phyloP scores from a whole-genome alignment of 2,113 vertebrate genomes.

The Astatotilapia flaviijosephi region DNA sequence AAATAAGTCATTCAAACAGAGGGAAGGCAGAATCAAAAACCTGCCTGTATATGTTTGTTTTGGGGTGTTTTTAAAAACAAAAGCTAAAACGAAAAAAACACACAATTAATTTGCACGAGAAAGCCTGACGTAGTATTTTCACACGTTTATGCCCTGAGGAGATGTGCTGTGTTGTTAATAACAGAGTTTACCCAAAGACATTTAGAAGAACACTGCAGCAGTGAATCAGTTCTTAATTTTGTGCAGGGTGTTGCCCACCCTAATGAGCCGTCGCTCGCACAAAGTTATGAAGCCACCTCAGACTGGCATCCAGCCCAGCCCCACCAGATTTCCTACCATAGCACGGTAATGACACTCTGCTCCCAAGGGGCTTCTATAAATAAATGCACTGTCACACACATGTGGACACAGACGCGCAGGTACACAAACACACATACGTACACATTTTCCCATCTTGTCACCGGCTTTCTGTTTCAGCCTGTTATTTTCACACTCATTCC shows the following conservation, averaged over 20 bases:
- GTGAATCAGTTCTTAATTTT: neutral
- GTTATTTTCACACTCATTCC: neutral
- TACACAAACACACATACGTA: neutral
- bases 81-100: neutral
- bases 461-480: neutral
- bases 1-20: constrained; percentile 13
- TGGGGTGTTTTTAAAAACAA: neutral
- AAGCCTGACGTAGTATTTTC: neutral
- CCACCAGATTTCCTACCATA: constrained; percentile 37
- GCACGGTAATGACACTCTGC: constrained; percentile 31
- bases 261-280: constrained; percentile 21
- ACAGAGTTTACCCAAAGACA: neutral
- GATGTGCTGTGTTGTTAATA: neutral
- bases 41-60: neutral
- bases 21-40: neutral
- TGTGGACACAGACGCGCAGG: neutral
- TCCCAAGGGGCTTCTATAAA: constrained; percentile 57
- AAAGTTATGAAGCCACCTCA: constrained; percentile 4
- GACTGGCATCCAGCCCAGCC: constrained; percentile 11
- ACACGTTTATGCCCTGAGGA: neutral
- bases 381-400: constrained; percentile 30
- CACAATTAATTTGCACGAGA: neutral
- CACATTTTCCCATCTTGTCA: constrained; percentile 1
- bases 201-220: neutral
- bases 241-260: constrained; percentile 6